Evolutionary conservation across 2,113 vertebrate species (phyloP), one percentile per base, ranked within the genome.

Genomic region (Plectropomus leopardus): DNA sequence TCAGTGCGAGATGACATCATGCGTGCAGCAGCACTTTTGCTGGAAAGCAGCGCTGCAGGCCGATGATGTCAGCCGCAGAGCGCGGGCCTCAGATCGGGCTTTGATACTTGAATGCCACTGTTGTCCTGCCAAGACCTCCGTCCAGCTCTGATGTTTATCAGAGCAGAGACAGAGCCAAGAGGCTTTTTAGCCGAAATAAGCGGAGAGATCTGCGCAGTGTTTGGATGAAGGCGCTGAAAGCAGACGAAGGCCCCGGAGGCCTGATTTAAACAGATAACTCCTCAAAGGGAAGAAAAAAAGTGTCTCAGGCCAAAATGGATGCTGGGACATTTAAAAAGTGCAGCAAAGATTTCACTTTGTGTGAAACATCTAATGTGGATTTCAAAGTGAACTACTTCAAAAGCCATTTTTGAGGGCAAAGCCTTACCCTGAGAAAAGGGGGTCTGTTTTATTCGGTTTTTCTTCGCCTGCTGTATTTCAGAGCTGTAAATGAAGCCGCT

Each of bases 51-150:
- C 32, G 55, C 24, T 9, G 30, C 26, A 48, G 48, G 1, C 19
- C 17, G 54, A 32, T 65, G 74, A 55, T 54, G 69, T 57, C 57
- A 21, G 24, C 59, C 0, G 19, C 53, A 23, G 30, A 51, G 53
- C 69, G 74, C 9, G 1, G 40, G 26, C 69, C 51, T 72, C 55
- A 45, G 28, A 59, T 34, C 53, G 55, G 2, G 34, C 74, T 79
- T 60, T 79, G 61, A 84, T 80, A 76, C 84, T 82, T 74, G 78
- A 84, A 78, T 28, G 57, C 42, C 69, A 36, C 64, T 64, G 63
- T 66, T 68, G 65, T 81, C 71, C 78, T 66, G 61, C 74, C 72
- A 61, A 59, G 45, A 47, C 72, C 30, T 32, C 45, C 32, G 50
- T 69, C 67, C 61, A 23, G 59, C n/a, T 6, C 69, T 42, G 65